Evolutionary conservation across 2,113 vertebrate species (phyloP).

Genomic region (Microcebus murinus): DNA sequence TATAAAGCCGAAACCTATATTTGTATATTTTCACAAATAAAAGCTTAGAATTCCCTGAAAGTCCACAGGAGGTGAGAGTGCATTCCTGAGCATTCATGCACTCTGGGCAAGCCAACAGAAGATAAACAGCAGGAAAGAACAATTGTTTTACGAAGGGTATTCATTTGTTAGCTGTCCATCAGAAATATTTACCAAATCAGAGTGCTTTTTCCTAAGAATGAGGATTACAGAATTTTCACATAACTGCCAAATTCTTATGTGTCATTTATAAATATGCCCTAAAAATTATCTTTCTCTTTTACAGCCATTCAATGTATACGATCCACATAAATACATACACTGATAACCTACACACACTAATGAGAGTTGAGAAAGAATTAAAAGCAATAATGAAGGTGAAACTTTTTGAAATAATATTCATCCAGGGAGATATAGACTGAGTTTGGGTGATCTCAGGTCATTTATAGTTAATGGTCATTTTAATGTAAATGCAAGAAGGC

Average conservation of each 20-base stretch:
- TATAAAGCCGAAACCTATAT: not conserved
- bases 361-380: slow-evolving; percentile 49
- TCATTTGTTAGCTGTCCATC: not conserved
- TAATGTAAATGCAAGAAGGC: not conserved
- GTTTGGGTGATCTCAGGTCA: not conserved
- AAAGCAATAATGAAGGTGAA: not conserved
- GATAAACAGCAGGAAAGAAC: not conserved
- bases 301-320: not conserved
- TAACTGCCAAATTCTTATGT: not conserved
- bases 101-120: not conserved
- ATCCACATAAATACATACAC: not conserved
- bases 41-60: not conserved
- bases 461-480: slow-evolving; percentile 2
- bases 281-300: not conserved
- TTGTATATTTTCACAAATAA: slow-evolving; percentile 40
- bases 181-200: not conserved
- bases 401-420: slow-evolving; percentile 24
- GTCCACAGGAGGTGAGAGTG: not conserved
- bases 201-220: slow-evolving; percentile 18
- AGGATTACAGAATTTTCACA: not conserved
- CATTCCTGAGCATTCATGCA: not conserved
- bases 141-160: not conserved
- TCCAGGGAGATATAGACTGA: not conserved
- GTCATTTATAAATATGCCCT: not conserved
- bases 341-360: not conserved